These are phyloP conservation scores for Drosophila pruinosa DNA, from an alignment of 1,140 invertebrate genomes.

Conservation along the genomic window DNA sequence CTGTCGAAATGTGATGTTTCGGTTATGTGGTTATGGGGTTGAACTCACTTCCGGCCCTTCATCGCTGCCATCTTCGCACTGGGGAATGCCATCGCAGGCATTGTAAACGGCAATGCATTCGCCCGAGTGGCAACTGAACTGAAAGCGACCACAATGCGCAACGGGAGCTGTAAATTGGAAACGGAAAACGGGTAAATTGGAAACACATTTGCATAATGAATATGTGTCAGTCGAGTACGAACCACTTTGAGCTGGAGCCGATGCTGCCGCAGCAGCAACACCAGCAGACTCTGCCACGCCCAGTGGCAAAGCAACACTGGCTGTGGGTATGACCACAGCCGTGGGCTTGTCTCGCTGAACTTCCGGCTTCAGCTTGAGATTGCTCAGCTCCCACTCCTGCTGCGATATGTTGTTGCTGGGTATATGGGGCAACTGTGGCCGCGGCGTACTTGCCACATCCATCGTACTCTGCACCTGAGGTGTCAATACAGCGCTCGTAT, in stretches of 20 bases:
- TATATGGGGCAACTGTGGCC: constrained; percentile 62
- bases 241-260: constrained; percentile 51
- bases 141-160: constrained; percentile 88
- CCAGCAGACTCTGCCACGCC: constrained; percentile 16
- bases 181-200: constrained; percentile 18
- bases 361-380: constrained; percentile 76
- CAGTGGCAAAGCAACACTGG: constrained; percentile 10
- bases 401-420: constrained; percentile 83
- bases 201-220: constrained; percentile 30
- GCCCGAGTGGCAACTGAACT: constrained; percentile 93
- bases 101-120: constrained; percentile 98
- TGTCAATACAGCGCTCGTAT: constrained; percentile 93
- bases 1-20: background rate
- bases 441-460: constrained; percentile 58
- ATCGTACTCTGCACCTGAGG: constrained; percentile 36
- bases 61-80: constrained; percentile 96
- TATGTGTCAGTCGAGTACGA: constrained; percentile 9
- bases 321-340: constrained; percentile 9
- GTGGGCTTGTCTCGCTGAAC: constrained; percentile 54
- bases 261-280: background rate
- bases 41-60: constrained; percentile 89
- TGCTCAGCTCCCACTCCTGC: constrained; percentile 92
- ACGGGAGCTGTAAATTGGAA: constrained; percentile 14
- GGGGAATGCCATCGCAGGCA: constrained; percentile 96
- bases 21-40: background rate